Evolutionary conservation across 2,797 vertebrate genomes (phyloP), one percentile per base, ranked within the genome.

Genomic region (Xyrichtys novacula): DNA sequence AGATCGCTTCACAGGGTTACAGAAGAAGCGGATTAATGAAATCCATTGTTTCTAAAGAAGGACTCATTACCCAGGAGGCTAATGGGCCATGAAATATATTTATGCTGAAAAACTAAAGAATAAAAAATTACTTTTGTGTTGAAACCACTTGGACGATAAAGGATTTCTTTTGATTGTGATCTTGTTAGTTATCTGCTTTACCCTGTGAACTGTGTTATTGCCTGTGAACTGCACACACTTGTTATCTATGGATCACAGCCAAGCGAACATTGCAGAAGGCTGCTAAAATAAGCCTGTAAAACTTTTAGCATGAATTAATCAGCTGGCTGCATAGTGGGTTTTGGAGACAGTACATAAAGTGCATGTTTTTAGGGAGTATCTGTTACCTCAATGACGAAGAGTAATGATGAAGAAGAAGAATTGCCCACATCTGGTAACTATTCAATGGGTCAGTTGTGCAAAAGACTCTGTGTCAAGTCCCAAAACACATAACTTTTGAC

Each of bases 21-120:
- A 28, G 56, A 71, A 71, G 65, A 85, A 80, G 50, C 60, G 55
- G 36, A 69, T 50, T 71, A 65, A 77, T 65, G 28, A 65, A 16
- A 70, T 23, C 17, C 43, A 55, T 10, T 62, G 43, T 11, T 61
- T 68, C 69, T 48, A 3, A 28, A 49, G 52, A 70, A 71, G 39
- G 17, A 47, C 44, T 67, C 52, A 85, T 75, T 73, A 63, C 53
- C 44, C 39, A 14, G 19, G 20, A 67, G 50, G 52, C 57, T 48
- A 47, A 34, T 9, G 11, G 53, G 29, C 47, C 12, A 1, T 6
- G 46, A 74, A 22, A 53, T 25, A 23, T 57, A 50, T 39, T 23
- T 26, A 47, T 22, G 15, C 23, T 65, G 48, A 58, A 26, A 55
- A 47, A 56, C 0, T 0, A 2, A 36, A 49, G 29, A 64, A 50